Evolutionary conservation across 1,140 invertebrate genomes (phyloP).

Genomic region (Drosophila nasuta): DNA sequence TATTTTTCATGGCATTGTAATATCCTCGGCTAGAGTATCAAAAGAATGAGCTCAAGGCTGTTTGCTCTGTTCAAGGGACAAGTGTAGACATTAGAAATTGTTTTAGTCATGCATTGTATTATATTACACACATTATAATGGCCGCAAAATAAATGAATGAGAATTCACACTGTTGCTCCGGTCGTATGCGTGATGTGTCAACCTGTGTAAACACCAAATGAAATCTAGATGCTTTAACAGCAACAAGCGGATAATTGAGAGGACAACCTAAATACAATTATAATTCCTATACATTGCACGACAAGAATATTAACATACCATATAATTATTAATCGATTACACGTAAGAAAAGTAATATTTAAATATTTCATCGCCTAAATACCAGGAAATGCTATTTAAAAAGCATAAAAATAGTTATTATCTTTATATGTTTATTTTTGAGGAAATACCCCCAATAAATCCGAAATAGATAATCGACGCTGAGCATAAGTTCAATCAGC

Average conservation of each 20-base stretch:
- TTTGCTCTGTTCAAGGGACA: conserved; percentile 1
- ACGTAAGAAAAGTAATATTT: no score
- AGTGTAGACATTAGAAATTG: conserved; percentile 6
- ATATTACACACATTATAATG: conserved; percentile 13
- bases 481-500: background rate
- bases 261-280: background rate
- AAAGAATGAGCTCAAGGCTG: conserved; percentile 12
- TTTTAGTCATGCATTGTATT: conserved; percentile 18
- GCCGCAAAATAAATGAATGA: background rate
- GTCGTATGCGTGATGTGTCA: conserved; percentile 12
- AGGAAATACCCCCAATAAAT: background rate
- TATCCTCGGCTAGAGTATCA: background rate
- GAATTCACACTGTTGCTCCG: conserved; percentile 3
- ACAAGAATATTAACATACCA: no score
- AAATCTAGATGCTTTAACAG: background rate
- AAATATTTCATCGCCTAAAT: no score
- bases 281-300: no score
- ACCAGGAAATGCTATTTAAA: background rate
- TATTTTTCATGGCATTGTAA: background rate
- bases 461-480: background rate
- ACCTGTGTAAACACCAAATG: background rate
- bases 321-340: no score
- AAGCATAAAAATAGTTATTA: background rate
- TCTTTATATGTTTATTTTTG: background rate
- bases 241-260: background rate